Percentiles rank a stretch among this genome's conserved stretches.
phyloP scores from a whole-genome alignment of 2,797 vertebrate species.

The Tapirus indicus region DNA sequence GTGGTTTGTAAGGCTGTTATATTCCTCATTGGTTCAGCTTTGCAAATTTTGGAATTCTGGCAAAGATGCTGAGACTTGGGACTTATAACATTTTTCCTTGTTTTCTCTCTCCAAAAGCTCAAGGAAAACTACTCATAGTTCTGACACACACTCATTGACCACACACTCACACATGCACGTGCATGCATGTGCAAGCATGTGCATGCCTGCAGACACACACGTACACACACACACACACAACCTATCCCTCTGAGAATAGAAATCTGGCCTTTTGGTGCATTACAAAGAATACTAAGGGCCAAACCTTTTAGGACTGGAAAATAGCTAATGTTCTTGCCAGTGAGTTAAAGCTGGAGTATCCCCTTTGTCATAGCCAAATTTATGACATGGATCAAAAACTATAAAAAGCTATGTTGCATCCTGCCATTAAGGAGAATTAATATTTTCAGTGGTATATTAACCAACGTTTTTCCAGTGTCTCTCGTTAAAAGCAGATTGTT shows the following conservation, averaged over 20 bases:
- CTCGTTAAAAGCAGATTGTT: conserved; percentile 90
- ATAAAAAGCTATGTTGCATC: conserved; percentile 90
- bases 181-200: background rate
- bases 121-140: conserved; percentile 58
- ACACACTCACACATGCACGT: background rate
- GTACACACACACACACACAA: background rate
- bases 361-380: conserved; percentile 89
- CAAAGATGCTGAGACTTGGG: background rate
- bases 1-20: background rate
- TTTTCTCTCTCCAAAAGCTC: conserved; percentile 35
- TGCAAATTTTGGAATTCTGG: conserved; percentile 47
- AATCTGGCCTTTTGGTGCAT: conserved; percentile 79
- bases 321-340: conserved; percentile 86
- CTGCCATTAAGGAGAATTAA: conserved; percentile 91
- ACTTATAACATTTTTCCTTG: background rate
- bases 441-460: conserved; percentile 90
- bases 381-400: conserved; percentile 90
- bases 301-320: conserved; percentile 86
- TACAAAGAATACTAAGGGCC: conserved; percentile 80
- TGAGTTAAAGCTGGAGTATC: conserved; percentile 87
- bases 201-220: background rate
- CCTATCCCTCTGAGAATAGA: conserved; percentile 72
- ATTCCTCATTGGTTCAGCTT: conserved; percentile 37
- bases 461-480: conserved; percentile 89
- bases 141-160: conserved; percentile 1